A percentile compares a stretch with the other conserved stretches of the same genome.
These are phyloP conservation scores for Paguma larvata DNA, from an alignment of 2,797 vertebrate species.

Conservation along the genomic window DNA sequence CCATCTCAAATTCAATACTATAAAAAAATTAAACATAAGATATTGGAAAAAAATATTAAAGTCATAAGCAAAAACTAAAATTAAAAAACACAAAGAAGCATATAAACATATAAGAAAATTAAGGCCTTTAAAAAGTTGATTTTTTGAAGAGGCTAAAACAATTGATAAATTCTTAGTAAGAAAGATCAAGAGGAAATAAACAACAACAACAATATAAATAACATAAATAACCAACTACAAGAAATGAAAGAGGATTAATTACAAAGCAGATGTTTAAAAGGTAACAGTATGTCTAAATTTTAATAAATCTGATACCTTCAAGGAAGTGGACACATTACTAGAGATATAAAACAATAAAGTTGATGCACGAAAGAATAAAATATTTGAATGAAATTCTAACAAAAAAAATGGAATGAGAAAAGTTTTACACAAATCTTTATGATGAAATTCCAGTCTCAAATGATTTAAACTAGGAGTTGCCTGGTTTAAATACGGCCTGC, in stretches of 20 bases:
- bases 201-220: background rate
- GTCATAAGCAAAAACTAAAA: constrained; percentile 38
- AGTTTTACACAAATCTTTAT: background rate
- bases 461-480: background rate
- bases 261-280: constrained; percentile 17
- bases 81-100: background rate
- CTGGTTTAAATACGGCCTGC: background rate
- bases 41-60: background rate
- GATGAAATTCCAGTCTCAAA: background rate
- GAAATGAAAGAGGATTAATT: background rate
- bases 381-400: background rate
- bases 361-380: background rate
- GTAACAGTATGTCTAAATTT: background rate
- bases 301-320: constrained; percentile 6
- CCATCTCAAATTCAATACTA: background rate
- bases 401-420: constrained; percentile 22
- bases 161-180: background rate
- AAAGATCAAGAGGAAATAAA: background rate
- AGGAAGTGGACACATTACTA: background rate
- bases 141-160: constrained; percentile 17
- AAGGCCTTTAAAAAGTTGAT: background rate
- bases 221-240: background rate
- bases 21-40: background rate
- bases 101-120: background rate
- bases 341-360: background rate